A percentile compares a stretch with the other conserved stretches of the same genome.
These are phyloP conservation scores for Leucophenga maculata DNA, from an alignment of 2,888 invertebrate genomes.

Conservation along the genomic window DNA sequence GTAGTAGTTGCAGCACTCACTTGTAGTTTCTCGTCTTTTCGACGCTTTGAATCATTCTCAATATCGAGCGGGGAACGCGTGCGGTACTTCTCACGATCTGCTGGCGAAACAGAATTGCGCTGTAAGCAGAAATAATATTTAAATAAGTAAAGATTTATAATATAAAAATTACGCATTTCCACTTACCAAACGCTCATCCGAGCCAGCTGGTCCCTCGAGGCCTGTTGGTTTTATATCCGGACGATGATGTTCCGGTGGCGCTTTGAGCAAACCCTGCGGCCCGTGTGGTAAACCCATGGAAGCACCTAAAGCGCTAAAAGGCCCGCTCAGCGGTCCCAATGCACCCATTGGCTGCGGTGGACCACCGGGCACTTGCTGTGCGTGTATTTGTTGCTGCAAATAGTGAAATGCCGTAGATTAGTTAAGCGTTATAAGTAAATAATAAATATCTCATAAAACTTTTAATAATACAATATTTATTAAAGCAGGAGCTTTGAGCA, in stretches of 20 bases:
- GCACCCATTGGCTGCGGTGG: conserved; percentile 74
- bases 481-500: not conserved
- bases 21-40: conserved; percentile 90
- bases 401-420: conserved; percentile 16
- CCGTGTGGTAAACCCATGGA: conserved; percentile 72
- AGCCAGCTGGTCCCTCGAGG: conserved; percentile 74
- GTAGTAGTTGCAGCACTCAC: conserved; percentile 76
- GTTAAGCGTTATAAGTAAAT: not conserved
- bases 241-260: conserved; percentile 72
- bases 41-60: conserved; percentile 83
- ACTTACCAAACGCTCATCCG: conserved; percentile 77
- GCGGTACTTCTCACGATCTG: conserved; percentile 86
- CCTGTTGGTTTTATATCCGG: conserved; percentile 72
- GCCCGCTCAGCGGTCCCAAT: conserved; percentile 71
- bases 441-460: conserved; percentile 36
- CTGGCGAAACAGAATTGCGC: conserved; percentile 88
- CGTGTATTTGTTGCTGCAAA: conserved; percentile 90
- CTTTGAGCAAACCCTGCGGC: conserved; percentile 72
- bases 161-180: not conserved
- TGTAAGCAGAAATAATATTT: conserved; percentile 60
- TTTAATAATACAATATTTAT: conserved; percentile 11
- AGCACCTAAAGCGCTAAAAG: conserved; percentile 72
- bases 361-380: conserved; percentile 82
- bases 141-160: not conserved
- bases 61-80: conserved; percentile 84